A percentile compares a stretch with the other conserved stretches of the same genome.
Conservation (phyloP, 2,797 vertebrate genomes). For the Morus bassanus region DNA sequence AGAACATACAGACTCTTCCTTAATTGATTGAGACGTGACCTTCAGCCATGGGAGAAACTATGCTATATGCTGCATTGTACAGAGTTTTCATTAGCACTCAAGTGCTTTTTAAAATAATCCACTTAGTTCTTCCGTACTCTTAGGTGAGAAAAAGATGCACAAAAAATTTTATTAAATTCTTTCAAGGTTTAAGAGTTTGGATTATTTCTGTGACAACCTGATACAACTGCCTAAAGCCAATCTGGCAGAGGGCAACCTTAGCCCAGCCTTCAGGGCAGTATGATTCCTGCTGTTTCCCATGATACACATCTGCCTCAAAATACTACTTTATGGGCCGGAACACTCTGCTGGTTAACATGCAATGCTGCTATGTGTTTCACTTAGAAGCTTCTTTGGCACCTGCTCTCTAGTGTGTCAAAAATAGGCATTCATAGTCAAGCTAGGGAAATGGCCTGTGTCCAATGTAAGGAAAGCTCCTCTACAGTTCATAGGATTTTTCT, state of each 20-base stretch:
- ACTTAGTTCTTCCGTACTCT: neutral
- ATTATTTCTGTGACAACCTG: neutral
- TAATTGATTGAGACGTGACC: neutral
- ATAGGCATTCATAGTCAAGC: neutral
- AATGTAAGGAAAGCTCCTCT: neutral
- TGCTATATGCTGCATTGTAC: accelerated
- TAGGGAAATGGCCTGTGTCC: neutral
- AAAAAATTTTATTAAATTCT: neutral
- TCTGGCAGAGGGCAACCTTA: neutral
- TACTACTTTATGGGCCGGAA: neutral
- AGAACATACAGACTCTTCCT: neutral
- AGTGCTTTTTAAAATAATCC: neutral
- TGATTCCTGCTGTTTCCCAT: neutral
- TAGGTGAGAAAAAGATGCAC: neutral
- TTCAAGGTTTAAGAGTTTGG: neutral
- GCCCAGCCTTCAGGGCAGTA: neutral
- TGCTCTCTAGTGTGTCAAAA: neutral
- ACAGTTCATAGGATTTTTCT: neutral
- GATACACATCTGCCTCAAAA: neutral
- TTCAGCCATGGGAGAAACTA: neutral
- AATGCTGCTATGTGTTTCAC: neutral
- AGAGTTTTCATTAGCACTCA: neutral
- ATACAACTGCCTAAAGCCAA: neutral
- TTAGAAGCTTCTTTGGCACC: neutral
- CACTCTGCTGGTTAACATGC: neutral